Base-by-base conservation (phyloP, 1,140 invertebrate species). In the Acromyrmex echinatior region DNA sequence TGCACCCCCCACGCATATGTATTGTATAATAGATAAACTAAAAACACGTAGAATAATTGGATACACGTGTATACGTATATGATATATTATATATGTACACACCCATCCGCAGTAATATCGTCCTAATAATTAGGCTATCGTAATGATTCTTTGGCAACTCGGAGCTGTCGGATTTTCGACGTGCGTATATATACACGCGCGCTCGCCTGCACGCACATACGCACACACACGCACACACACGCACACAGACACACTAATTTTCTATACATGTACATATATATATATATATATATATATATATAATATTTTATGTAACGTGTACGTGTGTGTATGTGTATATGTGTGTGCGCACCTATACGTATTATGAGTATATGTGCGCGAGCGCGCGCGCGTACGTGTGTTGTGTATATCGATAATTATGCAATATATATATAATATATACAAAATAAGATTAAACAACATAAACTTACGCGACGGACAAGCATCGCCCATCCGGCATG, bases 101-200 rank as follows among this genome's bases (percentile, higher is more conserved):
- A 87, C 25, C 7, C 86, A 66, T 73, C 65, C 58, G 56, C 66
- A 51, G 28, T 25, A 49, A 31, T 87, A 65, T 66, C 85, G 66
- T 73, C 14, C 71, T 87, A 87, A 85, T 31, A 63, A 85, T 84
- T 87, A 87, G 58, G 68, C 56, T 87, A 87, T 76, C 86, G 53
- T 88, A 90, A 86, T 93, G 93, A 94, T 92, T 94, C 94, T 94
- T 94, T 94, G 94, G 94, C 94, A 94, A 94, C 93, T 94, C 92
- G 92, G 91, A 84, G 90, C 88, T 91, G 92, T 93, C 89, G 90
- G 91, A 93, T 94, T 91, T 92, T 93, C 93, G 80, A 87, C 86
- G 25, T 86, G 28, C 28, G 16, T n/a, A 49, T 58, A 45, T 60
- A 31, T 7, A 49, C 7, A 62, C 6, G 6, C 12, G 21, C 16